phyloP scores from a whole-genome alignment of 1,140 invertebrate species.

The Oryctes rhinoceros region DNA sequence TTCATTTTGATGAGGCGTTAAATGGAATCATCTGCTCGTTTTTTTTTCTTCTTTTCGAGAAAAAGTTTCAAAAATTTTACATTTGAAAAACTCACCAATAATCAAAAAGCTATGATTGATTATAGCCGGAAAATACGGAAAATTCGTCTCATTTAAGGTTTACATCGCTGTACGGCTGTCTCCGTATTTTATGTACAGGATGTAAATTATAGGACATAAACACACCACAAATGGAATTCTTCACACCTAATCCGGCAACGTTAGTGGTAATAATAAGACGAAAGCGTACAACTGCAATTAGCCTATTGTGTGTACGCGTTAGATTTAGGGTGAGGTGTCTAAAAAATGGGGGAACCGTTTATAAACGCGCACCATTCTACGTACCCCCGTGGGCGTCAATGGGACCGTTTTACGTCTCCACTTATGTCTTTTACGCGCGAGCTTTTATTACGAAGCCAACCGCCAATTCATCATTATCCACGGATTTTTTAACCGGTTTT shows the following conservation, averaged over 20 bases:
- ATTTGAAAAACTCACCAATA: too few species aligned
- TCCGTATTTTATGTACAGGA: too few species aligned
- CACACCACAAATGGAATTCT: not conserved
- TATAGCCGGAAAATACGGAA: too few species aligned
- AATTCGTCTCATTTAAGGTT: too few species aligned
- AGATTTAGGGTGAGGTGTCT: not conserved
- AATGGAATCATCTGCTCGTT: too few species aligned
- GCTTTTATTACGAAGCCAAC: constrained; percentile 30
- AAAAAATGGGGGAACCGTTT: not conserved
- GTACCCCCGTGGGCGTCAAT: constrained; percentile 7
- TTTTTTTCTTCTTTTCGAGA: too few species aligned
- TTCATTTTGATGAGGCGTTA: too few species aligned
- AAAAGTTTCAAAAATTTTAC: too few species aligned
- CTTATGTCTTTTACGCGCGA: constrained; percentile 15
- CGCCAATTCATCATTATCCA: constrained; percentile 24
- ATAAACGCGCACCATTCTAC: not conserved
- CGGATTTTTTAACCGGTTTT: not conserved
- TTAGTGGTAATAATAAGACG: not conserved
- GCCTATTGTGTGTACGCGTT: not conserved
- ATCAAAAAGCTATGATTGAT: too few species aligned
- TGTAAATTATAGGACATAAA: not conserved
- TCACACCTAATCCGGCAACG: not conserved
- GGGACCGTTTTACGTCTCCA: not conserved
- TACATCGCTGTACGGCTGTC: too few species aligned
- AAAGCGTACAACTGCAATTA: constrained; percentile 3